Percentiles rank a stretch among this genome's conserved stretches.
Conservation (phyloP, 1,140 invertebrate species). For the Saxidomus purpurata region DNA sequence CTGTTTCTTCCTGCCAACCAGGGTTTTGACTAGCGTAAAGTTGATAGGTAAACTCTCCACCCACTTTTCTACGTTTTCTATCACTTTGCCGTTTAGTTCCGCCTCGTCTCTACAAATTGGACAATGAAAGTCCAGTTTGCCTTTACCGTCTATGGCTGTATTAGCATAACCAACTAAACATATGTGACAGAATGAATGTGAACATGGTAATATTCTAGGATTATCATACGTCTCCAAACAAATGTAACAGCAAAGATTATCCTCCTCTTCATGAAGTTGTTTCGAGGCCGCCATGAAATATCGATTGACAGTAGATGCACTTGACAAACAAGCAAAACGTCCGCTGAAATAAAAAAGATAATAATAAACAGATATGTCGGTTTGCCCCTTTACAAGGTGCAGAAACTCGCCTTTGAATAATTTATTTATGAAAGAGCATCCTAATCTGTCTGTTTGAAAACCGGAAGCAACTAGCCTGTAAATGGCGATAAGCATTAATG, state of each 20-base stretch:
- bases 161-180: not conserved
- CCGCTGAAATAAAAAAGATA: too few relatives aligned
- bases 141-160: too few relatives aligned
- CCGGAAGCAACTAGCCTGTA: not conserved
- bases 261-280: not conserved
- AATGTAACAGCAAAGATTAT: not conserved
- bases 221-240: not conserved
- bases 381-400: not conserved
- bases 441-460: not conserved
- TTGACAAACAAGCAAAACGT: too few relatives aligned
- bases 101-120: not conserved
- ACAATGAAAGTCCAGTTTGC: not conserved
- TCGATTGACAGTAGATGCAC: too few relatives aligned
- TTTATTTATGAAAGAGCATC: not conserved
- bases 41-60: not conserved
- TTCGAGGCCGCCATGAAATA: not conserved
- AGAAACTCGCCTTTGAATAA: not conserved
- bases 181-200: not conserved
- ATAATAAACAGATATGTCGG: conserved; percentile 1
- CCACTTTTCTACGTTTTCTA: not conserved
- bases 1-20: not conserved
- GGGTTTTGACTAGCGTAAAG: not conserved
- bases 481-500: not conserved
- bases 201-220: not conserved
- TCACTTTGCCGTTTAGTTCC: too few relatives aligned